These are phyloP conservation scores for Xiphydria camelus DNA, from an alignment of 2,888 invertebrate species.

Conservation along the genomic window DNA sequence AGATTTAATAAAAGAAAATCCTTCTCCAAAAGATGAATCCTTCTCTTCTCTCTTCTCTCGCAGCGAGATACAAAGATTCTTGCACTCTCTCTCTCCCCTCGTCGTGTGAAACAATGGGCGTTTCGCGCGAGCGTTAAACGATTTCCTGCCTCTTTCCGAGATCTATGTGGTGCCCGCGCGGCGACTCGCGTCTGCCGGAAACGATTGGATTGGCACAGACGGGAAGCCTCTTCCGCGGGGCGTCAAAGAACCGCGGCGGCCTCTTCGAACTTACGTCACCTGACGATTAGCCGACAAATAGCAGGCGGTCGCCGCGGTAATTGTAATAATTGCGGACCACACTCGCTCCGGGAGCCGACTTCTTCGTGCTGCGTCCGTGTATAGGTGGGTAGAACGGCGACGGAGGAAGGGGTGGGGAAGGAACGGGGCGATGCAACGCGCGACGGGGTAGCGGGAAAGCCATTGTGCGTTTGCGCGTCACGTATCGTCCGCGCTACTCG, in stretches of 20 bases:
- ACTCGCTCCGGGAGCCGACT: slow-evolving; percentile 21
- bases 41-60: no score
- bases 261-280: slow-evolving; percentile 34
- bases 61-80: no score
- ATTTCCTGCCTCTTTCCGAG: no score
- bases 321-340: slow-evolving; percentile 54
- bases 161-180: no score
- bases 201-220: neutral
- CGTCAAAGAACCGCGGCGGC: slow-evolving; percentile 26
- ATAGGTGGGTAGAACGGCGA: slow-evolving; percentile 4
- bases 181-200: no score
- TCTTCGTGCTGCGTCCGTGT: slow-evolving; percentile 12
- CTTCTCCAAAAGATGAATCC: no score
- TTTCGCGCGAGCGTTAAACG: no score
- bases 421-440: slow-evolving; percentile 40
- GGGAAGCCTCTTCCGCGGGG: no score
- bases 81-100: no score
- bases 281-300: slow-evolving; percentile 54
- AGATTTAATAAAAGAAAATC: no score
- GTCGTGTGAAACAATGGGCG: no score
- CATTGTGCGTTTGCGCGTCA: slow-evolving; percentile 9
- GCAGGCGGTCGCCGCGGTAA: slow-evolving; percentile 50
- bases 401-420: slow-evolving; percentile 18
- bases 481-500: slow-evolving; percentile 4
- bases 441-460: slow-evolving; percentile 31